Evolutionary conservation across 2,797 vertebrate genomes (phyloP).

Genomic region (Ispidina lecontei): DNA sequence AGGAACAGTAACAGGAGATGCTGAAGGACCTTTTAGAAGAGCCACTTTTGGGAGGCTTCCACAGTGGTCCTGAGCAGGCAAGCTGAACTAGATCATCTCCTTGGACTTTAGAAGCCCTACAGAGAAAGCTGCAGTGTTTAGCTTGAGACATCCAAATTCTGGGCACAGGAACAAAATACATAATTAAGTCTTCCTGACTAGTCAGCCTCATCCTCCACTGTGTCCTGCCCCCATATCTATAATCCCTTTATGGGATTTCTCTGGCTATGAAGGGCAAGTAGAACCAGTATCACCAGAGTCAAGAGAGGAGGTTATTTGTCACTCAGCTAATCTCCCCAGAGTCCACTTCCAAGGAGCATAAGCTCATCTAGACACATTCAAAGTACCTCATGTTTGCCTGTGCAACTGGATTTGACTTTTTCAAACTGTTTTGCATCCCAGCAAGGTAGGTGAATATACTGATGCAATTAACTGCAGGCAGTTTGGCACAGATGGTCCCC

Average conservation of each 20-base stretch:
- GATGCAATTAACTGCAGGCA: conserved; percentile 31
- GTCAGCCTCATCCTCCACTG: background rate
- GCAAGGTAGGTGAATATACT: conserved; percentile 5
- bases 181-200: background rate
- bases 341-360: background rate
- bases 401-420: background rate
- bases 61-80: fast-evolving
- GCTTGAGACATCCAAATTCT: background rate
- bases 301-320: background rate
- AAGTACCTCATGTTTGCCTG: background rate
- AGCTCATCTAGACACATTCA: background rate
- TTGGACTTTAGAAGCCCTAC: background rate
- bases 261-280: background rate
- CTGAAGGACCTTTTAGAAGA: background rate
- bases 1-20: background rate
- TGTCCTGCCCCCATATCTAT: background rate
- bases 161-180: background rate
- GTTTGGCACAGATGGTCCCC: conserved; percentile 55
- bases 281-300: background rate
- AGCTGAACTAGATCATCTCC: background rate
- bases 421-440: background rate
- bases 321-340: conserved; percentile 5
- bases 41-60: background rate
- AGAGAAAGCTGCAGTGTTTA: background rate
- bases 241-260: conserved; percentile 45